A percentile compares a stretch with the other conserved stretches of the same genome.
Evolutionary conservation across 2,113 vertebrate genomes (phyloP).

Genomic region (Menidia beryllina): DNA sequence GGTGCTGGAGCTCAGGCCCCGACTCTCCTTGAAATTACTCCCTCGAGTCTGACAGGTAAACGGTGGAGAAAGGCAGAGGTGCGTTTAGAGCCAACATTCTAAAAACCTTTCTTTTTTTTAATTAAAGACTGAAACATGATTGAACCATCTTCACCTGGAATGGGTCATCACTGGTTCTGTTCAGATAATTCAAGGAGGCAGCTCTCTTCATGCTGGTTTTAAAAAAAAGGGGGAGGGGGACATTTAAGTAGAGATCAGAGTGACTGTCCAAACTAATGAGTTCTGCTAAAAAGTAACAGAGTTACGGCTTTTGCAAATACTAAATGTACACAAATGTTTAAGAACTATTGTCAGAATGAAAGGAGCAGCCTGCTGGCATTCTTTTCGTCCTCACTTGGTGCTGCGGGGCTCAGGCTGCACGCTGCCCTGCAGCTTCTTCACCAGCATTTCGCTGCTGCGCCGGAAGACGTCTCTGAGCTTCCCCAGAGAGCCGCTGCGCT

Average conservation of each 20-base stretch:
- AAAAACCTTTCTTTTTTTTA: not conserved
- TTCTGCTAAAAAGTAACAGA: no score
- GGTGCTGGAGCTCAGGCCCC: constrained; percentile 85
- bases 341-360: not conserved
- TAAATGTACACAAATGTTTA: no score
- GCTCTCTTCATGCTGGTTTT: constrained; percentile 96
- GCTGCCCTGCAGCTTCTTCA: constrained; percentile 94
- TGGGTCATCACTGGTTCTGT: constrained; percentile 86
- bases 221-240: no score
- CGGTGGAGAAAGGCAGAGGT: not conserved
- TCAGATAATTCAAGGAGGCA: constrained; percentile 92
- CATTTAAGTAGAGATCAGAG: not conserved
- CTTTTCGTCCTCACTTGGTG: constrained; percentile 75
- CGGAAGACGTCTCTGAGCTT: constrained; percentile 93
- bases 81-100: not conserved
- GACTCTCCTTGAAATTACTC: constrained; percentile 69
- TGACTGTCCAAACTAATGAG: not conserved
- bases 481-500: constrained; percentile 92
- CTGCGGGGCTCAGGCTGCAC: constrained; percentile 87
- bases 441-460: constrained; percentile 95
- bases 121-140: not conserved
- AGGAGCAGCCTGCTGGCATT: not conserved
- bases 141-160: constrained; percentile 86
- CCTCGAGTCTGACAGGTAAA: constrained; percentile 54
- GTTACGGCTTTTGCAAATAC: no score